Percentiles rank a stretch among this genome's conserved stretches.
These are phyloP conservation scores for Rhinogobius similis DNA, from an alignment of 2,113 vertebrate species.

Conservation along the genomic window DNA sequence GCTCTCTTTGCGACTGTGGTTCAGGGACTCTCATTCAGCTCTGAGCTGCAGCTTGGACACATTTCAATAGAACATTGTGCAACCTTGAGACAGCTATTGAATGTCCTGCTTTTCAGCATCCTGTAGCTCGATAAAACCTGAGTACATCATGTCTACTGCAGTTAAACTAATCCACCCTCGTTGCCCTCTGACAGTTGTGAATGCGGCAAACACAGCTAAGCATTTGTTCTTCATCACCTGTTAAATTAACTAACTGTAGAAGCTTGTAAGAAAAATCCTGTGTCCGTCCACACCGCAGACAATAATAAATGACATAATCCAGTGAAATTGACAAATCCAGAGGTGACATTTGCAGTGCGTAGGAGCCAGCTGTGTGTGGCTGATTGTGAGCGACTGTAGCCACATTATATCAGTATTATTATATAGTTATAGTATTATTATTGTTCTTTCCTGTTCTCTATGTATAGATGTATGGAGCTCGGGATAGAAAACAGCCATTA, in stretches of 20 bases:
- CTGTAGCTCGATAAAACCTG: constrained; percentile 32
- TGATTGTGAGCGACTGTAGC: constrained; percentile 35
- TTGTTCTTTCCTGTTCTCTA: too few relatives aligned
- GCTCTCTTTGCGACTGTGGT: constrained; percentile 44
- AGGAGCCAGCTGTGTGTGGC: constrained; percentile 56
- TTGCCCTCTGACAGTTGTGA: constrained; percentile 12
- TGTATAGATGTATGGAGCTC: too few relatives aligned
- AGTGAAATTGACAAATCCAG: constrained; percentile 53
- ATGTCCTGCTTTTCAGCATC: constrained; percentile 49
- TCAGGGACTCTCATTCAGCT: constrained; percentile 63
- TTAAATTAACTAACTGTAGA: constrained; percentile 10
- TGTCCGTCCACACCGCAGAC: constrained; percentile 30
- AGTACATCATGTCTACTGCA: constrained; percentile 25
- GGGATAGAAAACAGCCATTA: too few relatives aligned
- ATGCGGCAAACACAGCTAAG: constrained; percentile 7
- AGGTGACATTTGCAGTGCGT: constrained; percentile 57
- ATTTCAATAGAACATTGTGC: constrained; percentile 57
- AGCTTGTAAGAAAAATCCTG: constrained; percentile 10
- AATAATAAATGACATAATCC: constrained; percentile 70
- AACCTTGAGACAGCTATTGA: constrained; percentile 60
- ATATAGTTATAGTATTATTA: too few relatives aligned
- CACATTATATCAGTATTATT: too few relatives aligned
- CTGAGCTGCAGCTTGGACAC: constrained; percentile 42
- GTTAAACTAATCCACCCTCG: constrained; percentile 12
- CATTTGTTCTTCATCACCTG: constrained; percentile 9